phyloP scores from a whole-genome alignment of 2,113 vertebrate species.

The Choloepus hoffmanni region DNA sequence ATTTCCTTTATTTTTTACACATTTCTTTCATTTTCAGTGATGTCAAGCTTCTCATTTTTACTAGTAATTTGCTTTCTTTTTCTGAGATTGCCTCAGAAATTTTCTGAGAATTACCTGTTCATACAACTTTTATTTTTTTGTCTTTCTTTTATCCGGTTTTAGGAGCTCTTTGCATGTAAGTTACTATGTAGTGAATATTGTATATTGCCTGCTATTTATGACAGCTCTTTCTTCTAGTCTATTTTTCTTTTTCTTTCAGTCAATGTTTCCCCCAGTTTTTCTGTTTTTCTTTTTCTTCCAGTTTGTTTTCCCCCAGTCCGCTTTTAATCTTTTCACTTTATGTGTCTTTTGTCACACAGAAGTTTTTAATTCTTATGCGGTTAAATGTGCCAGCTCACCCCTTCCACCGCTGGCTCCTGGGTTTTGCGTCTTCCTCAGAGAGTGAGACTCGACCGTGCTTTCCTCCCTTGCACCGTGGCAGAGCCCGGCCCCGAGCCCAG shows the following conservation, averaged over 20 bases:
- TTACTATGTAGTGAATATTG: not conserved
- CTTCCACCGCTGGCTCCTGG: not conserved
- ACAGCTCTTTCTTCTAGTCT: not conserved
- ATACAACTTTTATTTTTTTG: not conserved
- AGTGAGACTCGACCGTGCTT: not conserved
- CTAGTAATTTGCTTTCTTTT: not conserved
- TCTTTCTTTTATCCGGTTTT: not conserved
- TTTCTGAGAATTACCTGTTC: not conserved
- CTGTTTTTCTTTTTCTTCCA: too few relatives aligned
- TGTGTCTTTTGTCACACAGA: not conserved
- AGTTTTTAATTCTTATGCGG: constrained; percentile 21
- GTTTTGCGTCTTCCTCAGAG: not conserved
- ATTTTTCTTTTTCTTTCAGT: not conserved
- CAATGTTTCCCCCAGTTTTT: not conserved
- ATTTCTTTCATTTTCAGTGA: not conserved
- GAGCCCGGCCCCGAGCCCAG: accelerated
- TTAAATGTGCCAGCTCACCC: not conserved
- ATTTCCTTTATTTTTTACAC: not conserved
- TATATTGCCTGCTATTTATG: not conserved
- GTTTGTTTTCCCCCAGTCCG: not conserved
- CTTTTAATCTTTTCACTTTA: constrained; percentile 48
- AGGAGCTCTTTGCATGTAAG: not conserved
- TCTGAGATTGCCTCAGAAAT: not conserved
- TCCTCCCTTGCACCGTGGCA: accelerated
- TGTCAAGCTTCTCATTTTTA: not conserved